These are phyloP conservation scores for Astropecten irregularis DNA, from an alignment of 53 echinoderm and acorn worm species.

Conservation along the genomic window DNA sequence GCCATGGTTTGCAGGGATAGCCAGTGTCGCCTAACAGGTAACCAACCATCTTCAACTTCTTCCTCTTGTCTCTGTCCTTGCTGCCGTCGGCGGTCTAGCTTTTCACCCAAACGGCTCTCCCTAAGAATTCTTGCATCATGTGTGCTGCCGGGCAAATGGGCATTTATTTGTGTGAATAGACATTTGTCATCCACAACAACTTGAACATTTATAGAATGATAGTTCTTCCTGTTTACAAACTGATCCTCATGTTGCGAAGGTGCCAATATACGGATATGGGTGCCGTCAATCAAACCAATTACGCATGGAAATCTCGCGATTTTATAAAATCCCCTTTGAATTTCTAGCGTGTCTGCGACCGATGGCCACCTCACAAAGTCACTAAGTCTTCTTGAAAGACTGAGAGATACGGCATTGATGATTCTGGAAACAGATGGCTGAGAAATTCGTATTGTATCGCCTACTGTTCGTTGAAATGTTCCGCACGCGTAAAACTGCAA, in stretches of 20 bases:
- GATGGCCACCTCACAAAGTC: background rate
- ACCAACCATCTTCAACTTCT: too few species aligned
- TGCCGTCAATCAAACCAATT: background rate
- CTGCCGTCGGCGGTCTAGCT: too few species aligned
- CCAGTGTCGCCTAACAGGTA: conserved; percentile 30
- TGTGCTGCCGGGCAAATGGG: conserved; percentile 10
- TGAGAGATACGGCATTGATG: background rate
- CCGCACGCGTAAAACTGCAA: conserved; percentile 16
- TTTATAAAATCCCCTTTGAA: background rate
- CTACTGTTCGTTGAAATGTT: conserved; percentile 41
- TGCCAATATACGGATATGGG: background rate
- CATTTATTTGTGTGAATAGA: background rate
- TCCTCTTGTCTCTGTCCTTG: background rate
- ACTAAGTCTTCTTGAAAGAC: background rate
- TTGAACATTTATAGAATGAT: conserved; percentile 31
- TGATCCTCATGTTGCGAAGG: background rate
- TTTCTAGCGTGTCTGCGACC: background rate
- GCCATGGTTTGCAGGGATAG: conserved; percentile 23
- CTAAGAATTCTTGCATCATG: conserved; percentile 15
- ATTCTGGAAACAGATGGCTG: conserved; percentile 39
- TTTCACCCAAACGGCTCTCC: background rate
- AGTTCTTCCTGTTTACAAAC: conserved; percentile 7
- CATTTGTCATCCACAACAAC: conserved; percentile 20
- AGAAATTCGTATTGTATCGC: conserved; percentile 6
- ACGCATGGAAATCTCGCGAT: conserved; percentile 32